phyloP scores from a whole-genome alignment of 2,113 vertebrate genomes.

The Ammodytes dubius region DNA sequence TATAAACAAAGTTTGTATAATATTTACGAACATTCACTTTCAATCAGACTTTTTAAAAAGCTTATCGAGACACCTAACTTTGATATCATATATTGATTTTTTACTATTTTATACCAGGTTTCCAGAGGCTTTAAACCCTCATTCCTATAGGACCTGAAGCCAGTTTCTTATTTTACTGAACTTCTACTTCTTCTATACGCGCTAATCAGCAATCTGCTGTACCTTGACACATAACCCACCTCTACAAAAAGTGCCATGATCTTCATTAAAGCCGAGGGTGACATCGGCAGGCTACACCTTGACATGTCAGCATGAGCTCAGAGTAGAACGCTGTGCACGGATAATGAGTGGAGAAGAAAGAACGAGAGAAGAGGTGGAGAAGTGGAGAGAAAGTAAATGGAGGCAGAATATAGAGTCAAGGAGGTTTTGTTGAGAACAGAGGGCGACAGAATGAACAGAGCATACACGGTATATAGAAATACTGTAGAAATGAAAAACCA shows the following conservation, averaged over 20 bases:
- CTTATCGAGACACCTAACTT: no score
- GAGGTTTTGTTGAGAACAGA: conserved; percentile 38
- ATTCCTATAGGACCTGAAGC: conserved; percentile 14
- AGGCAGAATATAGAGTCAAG: conserved; percentile 31
- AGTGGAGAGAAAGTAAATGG: neutral
- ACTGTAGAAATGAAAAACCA: neutral
- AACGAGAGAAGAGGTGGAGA: neutral
- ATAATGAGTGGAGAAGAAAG: conserved; percentile 46
- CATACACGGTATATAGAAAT: neutral
- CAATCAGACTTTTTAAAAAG: no score
- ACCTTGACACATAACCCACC: conserved; percentile 6
- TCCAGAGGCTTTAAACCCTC: no score
- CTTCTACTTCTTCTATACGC: conserved; percentile 1
- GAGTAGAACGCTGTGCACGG: conserved; percentile 37
- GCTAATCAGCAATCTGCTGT: conserved; percentile 31
- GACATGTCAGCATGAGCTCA: conserved; percentile 55
- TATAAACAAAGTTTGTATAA: no score
- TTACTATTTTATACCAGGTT: no score
- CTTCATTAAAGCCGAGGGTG: conserved; percentile 29
- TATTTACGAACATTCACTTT: no score
- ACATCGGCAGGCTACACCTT: conserved; percentile 41
- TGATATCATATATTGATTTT: no score
- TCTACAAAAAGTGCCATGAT: conserved; percentile 30
- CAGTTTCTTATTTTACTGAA: conserved; percentile 20
- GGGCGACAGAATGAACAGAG: conserved; percentile 26